These are phyloP conservation scores for Muscicapa comitata DNA, from an alignment of 2,797 vertebrate species.

Conservation along the genomic window DNA sequence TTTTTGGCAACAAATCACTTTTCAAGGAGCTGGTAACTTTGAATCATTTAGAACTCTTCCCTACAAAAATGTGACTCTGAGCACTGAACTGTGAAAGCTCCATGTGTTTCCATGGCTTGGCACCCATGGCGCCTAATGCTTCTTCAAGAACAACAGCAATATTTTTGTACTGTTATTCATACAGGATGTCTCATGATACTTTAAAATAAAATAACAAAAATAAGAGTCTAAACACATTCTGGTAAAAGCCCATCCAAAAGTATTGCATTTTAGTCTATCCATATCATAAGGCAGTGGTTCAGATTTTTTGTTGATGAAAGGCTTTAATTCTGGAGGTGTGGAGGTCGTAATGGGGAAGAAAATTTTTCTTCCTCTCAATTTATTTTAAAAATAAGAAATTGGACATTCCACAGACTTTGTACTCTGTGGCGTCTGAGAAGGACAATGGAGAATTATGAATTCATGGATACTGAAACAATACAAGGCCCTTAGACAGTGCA, in stretches of 20 bases:
- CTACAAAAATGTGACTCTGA: not conserved
- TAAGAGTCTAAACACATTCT: not conserved
- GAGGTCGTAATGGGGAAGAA: not conserved
- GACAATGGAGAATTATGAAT: not conserved
- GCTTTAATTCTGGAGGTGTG: not conserved
- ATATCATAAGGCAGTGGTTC: not conserved
- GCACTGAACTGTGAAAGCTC: constrained; percentile 3
- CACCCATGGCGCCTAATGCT: constrained; percentile 27
- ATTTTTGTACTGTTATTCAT: not conserved
- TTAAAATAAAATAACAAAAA: constrained; percentile 12
- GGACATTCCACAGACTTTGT: not conserved
- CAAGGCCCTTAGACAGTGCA: not conserved
- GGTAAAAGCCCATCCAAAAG: not conserved
- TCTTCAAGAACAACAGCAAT: not conserved
- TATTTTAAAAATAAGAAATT: not conserved
- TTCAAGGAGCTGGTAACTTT: not conserved
- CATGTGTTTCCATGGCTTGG: not conserved
- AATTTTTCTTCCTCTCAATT: not conserved
- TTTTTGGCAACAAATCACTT: not conserved
- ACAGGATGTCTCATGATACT: not conserved
- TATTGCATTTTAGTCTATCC: constrained; percentile 36
- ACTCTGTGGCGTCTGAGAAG: not conserved
- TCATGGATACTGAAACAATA: not conserved
- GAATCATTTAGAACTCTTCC: not conserved
- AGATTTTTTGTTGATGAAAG: not conserved